These are phyloP conservation scores for Drosophila heteroneura DNA, from an alignment of 2,888 invertebrate genomes.

Conservation along the genomic window DNA sequence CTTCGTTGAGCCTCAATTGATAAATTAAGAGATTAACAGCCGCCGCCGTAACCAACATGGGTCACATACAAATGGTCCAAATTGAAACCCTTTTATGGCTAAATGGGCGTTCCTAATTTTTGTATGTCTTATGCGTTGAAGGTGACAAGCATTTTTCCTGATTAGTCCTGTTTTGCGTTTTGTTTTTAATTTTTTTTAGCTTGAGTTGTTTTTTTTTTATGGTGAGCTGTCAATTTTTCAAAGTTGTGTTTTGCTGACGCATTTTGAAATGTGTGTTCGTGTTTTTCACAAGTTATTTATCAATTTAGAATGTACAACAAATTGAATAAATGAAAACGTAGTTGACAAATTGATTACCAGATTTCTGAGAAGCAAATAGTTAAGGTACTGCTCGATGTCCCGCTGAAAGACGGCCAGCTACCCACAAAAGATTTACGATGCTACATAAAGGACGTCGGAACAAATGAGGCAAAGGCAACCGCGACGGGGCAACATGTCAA, in stretches of 20 bases:
- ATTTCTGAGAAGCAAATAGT: conserved; percentile 47
- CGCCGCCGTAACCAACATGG: conserved; percentile 64
- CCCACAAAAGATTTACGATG: conserved; percentile 63
- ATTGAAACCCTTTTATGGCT: conserved; percentile 45
- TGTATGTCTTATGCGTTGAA: conserved; percentile 54
- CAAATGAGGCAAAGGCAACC: conserved; percentile 49
- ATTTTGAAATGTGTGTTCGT: not conserved
- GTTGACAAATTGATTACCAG: conserved; percentile 32
- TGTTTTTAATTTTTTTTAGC: not conserved
- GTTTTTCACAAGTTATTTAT: conserved; percentile 1
- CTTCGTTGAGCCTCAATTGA: conserved; percentile 60
- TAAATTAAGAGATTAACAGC: conserved; percentile 82
- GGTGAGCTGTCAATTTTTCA: conserved; percentile 5
- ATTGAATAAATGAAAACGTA: not conserved
- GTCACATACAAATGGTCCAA: conserved; percentile 40
- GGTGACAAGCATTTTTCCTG: conserved; percentile 55
- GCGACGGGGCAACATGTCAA: conserved; percentile 42
- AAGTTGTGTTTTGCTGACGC: not conserved
- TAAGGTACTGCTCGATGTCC: conserved; percentile 12
- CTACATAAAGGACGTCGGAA: conserved; percentile 49
- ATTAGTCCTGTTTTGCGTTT: conserved; percentile 14
- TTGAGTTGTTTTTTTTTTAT: not conserved
- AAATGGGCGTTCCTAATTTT: conserved; percentile 72
- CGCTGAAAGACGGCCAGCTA: conserved; percentile 35
- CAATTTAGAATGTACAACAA: not conserved